These are phyloP conservation scores for Macrophya alboannulata DNA, from an alignment of 2,888 invertebrate genomes.

Conservation along the genomic window DNA sequence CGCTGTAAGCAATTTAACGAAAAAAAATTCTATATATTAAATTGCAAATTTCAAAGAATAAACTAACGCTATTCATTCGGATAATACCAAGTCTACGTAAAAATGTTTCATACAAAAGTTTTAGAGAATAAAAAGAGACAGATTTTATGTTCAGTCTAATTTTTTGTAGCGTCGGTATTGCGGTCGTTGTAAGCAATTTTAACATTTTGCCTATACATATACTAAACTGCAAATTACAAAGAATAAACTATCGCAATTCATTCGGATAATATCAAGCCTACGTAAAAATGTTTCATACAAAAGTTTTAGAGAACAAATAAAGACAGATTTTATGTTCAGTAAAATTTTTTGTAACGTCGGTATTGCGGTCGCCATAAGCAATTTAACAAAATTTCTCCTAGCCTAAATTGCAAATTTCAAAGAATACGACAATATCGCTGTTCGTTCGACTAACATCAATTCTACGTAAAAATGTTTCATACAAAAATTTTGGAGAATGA, in stretches of 20 bases:
- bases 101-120: slow-evolving; percentile 27
- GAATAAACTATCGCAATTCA: background rate
- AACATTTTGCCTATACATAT: too few species aligned
- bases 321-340: background rate
- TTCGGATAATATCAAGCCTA: background rate
- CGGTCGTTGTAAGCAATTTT: background rate
- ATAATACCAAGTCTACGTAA: background rate
- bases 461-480: background rate
- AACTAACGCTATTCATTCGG: background rate
- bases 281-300: slow-evolving; percentile 12
- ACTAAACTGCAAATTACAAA: background rate
- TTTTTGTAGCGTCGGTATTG: background rate
- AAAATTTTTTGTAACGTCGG: background rate
- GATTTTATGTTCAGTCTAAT: background rate
- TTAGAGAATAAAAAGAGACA: background rate
- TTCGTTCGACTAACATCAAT: background rate
- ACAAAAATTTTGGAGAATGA: background rate
- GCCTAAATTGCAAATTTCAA: too few species aligned
- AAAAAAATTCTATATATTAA: background rate
- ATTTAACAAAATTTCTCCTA: background rate
- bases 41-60: background rate
- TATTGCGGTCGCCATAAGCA: background rate
- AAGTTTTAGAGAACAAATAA: background rate
- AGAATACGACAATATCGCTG: background rate
- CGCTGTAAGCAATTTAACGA: background rate